Evolutionary conservation across 1,140 invertebrate genomes (phyloP), one percentile per base, ranked within the genome.

Genomic region (Drosophila nigromelanica): DNA sequence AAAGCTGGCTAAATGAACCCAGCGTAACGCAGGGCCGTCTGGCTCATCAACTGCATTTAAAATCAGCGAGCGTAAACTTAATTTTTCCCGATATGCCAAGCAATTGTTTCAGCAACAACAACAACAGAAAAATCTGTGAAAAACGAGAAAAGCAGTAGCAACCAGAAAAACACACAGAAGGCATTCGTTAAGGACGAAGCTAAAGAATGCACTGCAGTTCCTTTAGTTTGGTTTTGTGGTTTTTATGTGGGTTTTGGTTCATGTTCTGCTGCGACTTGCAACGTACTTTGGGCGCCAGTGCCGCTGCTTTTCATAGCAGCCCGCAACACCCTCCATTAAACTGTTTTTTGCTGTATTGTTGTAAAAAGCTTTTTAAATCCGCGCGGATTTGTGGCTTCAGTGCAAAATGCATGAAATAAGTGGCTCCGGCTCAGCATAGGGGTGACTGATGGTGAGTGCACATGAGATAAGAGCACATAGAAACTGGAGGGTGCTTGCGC

Each of bases 1-100:
- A 42, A 48, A 63, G 40, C 15, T 30, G 15, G 39, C 47, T 37
- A 47, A 75, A 62, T 69, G 71, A 81, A 63, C 67, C 66, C 24
- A 73, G 60, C 59, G 42, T 59, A 71, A 58, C 67, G 55, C 27
- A 12, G 27, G 37, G 40, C 21, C 21, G 52, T n/a, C 39, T 35
- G 27, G 43, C 39, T 50, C 67, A 67, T 68, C 66, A 78, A 63
- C 62, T 75, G 81, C 68, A 66, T 78, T 87, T 89, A 76, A 87
- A 87, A 63, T 78, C 82, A 89, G 64, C 35, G 11, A 87, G 82
- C 83, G 78, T 89, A 71, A 87, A 87, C 71, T 82, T 87, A 87
- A 89, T 87, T 87, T 78, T 64, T 87, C 56, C 72, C 71, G 76
- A 86, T 86, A 87, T 86, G 67, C 63, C 76, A 50, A 56, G 63